phyloP scores from a whole-genome alignment of 2,888 invertebrate genomes.

The Lomographa bimaculata region DNA sequence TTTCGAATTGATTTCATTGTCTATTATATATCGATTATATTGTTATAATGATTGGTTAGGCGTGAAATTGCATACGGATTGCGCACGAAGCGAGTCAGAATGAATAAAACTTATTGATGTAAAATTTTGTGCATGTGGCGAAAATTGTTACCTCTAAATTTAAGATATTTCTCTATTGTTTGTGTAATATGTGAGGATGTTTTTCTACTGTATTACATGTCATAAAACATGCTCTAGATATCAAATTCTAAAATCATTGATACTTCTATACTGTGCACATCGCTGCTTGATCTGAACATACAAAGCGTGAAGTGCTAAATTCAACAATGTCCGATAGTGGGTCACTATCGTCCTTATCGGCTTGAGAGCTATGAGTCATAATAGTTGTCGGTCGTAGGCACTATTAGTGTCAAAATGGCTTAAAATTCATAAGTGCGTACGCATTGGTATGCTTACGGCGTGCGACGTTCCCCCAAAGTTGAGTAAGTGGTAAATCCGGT shows the following conservation, averaged over 20 bases:
- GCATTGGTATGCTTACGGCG: conserved; percentile 1
- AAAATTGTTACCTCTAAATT: no score
- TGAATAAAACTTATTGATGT: no score
- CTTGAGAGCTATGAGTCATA: conserved; percentile 3
- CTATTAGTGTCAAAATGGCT: conserved; percentile 8
- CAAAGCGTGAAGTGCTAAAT: no score
- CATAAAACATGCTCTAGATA: no score
- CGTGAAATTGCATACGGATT: conserved; percentile 17
- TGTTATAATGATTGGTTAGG: conserved; percentile 18
- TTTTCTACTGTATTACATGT: no score
- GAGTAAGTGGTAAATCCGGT: conserved; percentile 4
- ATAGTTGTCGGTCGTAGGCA: neutral
- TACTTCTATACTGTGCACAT: no score
- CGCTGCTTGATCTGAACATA: no score
- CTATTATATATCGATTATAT: conserved; percentile 27
- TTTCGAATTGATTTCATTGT: conserved; percentile 32
- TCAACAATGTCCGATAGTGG: neutral
- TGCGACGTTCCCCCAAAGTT: neutral
- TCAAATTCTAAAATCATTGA: no score
- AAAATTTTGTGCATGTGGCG: no score
- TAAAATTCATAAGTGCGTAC: neutral
- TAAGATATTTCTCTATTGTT: no score
- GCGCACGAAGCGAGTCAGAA: no score
- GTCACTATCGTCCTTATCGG: conserved; percentile 4
- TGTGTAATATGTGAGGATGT: no score